Evolutionary conservation across 2,888 invertebrate genomes (phyloP), one percentile per base, ranked within the genome.

Genomic region (Acleris cristana): DNA sequence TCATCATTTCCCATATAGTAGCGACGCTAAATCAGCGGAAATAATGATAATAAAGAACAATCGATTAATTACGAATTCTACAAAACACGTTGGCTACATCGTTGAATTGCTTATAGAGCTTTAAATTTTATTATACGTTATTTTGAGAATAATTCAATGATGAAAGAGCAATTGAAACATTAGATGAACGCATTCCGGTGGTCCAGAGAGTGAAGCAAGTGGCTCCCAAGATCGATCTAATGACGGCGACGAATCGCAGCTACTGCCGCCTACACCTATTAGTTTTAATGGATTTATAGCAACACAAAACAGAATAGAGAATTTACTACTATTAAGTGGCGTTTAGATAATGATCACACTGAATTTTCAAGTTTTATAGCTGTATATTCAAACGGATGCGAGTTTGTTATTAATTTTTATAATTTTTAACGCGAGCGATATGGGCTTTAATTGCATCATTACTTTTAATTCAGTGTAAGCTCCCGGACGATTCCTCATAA

Each of bases 371-470:
- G 65, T 71, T 60, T 65, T 69, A 69, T 61, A 49, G 53, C 52
- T 40, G 3, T 40, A 14, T 40, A 14, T 40, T 40, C 14, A 40
- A 14, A 40, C 1, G 40, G 0, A 40, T 65, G 48, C 26, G 57
- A 65, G 55, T 49, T 51, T 26, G 56, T 51, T 61, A 49, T 57
- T 57, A 21, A 56, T 53, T 52, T 57, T 57, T 52, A 48, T 82
- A 76, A 80, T 57, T 62, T 56, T 56, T 44, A 62, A 57, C 45
- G 48, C 78, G 80, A 79, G 82, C 82, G 78, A 81, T 87, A 84
- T 85, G 83, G 85, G 80, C 83, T 88, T 91, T 88, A 90, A 91
- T 90, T 89, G 87, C 81, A 81, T 83, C 84, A 91, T 91, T 89
- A 90, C 81, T 89, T 89, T 89, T 89, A 89, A 92, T 91, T 89